These are phyloP conservation scores for Steinernema feltiae DNA, from an alignment of 1,140 invertebrate genomes.

Conservation along the genomic window DNA sequence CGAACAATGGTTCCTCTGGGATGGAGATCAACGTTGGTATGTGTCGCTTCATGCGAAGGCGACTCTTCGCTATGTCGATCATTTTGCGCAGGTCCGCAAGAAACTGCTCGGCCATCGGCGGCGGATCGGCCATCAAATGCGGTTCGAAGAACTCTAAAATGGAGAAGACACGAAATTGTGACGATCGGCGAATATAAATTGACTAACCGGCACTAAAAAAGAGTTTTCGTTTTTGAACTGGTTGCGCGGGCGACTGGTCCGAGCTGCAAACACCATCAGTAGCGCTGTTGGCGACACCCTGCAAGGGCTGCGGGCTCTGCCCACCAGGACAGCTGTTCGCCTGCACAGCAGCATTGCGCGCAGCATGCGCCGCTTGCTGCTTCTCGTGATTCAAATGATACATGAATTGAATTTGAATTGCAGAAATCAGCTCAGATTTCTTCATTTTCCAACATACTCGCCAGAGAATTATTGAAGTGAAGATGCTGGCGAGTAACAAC, in stretches of 20 bases:
- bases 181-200: conserved; percentile 7
- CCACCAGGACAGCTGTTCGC: not conserved
- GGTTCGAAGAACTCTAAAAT: conserved; percentile 51
- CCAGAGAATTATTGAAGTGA: conserved; percentile 42
- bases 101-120: conserved; percentile 49
- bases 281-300: too few species aligned
- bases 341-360: conserved; percentile 20
- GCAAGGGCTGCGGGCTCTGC: not conserved
- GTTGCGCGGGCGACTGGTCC: not conserved
- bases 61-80: conserved; percentile 43
- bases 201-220: conserved; percentile 44
- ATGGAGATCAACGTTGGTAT: conserved; percentile 21
- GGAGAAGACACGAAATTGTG: conserved; percentile 11
- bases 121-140: conserved; percentile 42
- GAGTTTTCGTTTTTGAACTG: conserved; percentile 39
- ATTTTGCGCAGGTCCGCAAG: conserved; percentile 47
- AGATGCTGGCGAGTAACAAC: conserved; percentile 37
- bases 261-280: conserved; percentile 5
- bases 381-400: conserved; percentile 45
- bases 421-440: conserved; percentile 40
- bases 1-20: conserved; percentile 1
- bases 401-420: conserved; percentile 47
- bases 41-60: conserved; percentile 38
- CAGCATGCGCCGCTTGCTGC: conserved; percentile 9
- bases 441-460: conserved; percentile 47